Percentiles rank a stretch among this genome's conserved stretches.
Conservation (phyloP, 2,888 invertebrate genomes). For the Clistopyga incitator region DNA sequence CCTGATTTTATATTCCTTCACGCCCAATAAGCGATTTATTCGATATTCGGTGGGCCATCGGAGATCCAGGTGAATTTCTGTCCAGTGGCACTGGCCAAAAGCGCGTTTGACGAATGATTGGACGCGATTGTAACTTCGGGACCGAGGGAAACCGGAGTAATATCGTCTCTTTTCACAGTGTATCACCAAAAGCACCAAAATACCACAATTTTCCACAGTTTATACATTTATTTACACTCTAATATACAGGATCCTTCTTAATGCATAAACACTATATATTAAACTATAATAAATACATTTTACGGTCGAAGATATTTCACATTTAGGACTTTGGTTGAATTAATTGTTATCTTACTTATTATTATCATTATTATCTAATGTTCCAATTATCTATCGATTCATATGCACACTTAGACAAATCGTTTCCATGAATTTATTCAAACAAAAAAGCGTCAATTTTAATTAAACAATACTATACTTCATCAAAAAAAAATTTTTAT, state of each 20-base stretch:
- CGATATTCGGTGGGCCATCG: constrained; percentile 32
- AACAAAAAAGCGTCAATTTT: too few species aligned
- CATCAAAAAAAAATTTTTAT: too few species aligned
- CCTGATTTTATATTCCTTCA: constrained; percentile 29
- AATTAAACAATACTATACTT: too few species aligned
- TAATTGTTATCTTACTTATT: constrained; percentile 40
- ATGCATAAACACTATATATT: constrained; percentile 65
- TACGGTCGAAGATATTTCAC: constrained; percentile 56
- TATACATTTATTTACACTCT: constrained; percentile 84
- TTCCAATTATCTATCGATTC: constrained; percentile 35
- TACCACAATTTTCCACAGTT: constrained; percentile 65
- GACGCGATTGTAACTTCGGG: constrained; percentile 2
- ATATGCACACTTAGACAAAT: constrained; percentile 23
- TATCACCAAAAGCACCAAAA: constrained; percentile 21
- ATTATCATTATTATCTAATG: constrained; percentile 15
- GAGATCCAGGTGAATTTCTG: constrained; percentile 2
- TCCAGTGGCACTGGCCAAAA: background rate
- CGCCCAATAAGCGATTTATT: constrained; percentile 33
- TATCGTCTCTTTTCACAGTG: constrained; percentile 11
- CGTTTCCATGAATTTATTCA: too few species aligned
- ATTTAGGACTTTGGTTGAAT: constrained; percentile 44
- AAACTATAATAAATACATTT: constrained; percentile 64
- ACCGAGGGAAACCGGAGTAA: constrained; percentile 2
- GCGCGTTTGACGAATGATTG: constrained; percentile 26
- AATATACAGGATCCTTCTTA: constrained; percentile 79